A percentile compares a stretch with the other conserved stretches of the same genome.
Conservation (phyloP, 2,113 vertebrate genomes). For the Columba janthina region DNA sequence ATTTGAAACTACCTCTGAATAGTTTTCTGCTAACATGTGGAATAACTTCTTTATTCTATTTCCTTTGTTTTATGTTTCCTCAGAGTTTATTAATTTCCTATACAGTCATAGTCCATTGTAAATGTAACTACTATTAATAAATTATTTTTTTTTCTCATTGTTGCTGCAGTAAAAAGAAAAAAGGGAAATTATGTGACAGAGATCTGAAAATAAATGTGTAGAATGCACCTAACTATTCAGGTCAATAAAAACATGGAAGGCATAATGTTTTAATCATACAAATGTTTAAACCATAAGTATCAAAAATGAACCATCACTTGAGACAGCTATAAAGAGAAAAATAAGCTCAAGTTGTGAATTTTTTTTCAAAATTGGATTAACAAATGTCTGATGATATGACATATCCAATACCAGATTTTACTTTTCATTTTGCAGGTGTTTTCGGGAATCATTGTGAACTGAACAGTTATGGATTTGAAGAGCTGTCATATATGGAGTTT, state of each 20-base stretch:
- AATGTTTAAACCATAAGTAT: background rate
- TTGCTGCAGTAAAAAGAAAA: background rate
- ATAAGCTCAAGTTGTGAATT: background rate
- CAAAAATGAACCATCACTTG: background rate
- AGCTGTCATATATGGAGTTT: conserved; percentile 97
- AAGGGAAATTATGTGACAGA: background rate
- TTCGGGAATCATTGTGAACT: conserved; percentile 98
- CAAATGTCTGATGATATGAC: too few species aligned
- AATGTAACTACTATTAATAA: background rate
- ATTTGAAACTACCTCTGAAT: background rate
- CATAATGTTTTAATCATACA: background rate
- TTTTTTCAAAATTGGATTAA: too few species aligned
- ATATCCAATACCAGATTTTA: background rate
- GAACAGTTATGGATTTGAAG: conserved; percentile 97
- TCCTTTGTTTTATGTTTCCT: background rate
- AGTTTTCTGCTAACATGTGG: background rate
- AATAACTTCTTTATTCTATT: background rate
- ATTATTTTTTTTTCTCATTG: background rate
- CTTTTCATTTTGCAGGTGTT: conserved; percentile 82
- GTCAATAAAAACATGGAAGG: background rate
- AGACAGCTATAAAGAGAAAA: background rate
- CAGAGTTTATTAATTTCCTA: background rate
- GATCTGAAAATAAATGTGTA: background rate
- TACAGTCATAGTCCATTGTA: background rate
- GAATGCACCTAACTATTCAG: background rate